Evolutionary conservation across 2,888 invertebrate species (phyloP), one percentile per base, ranked within the genome.

Genomic region (Conops quadrifasciatus): DNA sequence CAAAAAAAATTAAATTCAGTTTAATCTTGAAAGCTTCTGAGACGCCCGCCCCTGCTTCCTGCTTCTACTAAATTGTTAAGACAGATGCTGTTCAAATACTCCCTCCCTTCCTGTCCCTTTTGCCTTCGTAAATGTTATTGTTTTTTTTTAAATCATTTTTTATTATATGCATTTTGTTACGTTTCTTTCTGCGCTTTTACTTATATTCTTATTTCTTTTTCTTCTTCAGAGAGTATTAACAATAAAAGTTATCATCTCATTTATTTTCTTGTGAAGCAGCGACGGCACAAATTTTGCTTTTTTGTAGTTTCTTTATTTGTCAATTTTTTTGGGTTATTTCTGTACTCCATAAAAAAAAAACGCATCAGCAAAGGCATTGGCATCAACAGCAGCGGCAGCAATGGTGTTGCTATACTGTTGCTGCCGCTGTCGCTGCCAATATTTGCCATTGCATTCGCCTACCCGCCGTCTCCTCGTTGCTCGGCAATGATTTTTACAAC

Each of bases 271-370:
- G 24, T 26, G 47, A 45, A n/a, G 63, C 63, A 9, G 13, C n/a
- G 16, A 49, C 28, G 47, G 26, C 47, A 11, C 2, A 15, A 15
- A 56, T 56, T 60, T 68, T 47, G n/a, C 19, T 58, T 15, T 24
- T 47, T 58, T 58, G 7, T 58, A 36, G 13, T 62, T 49, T 62
- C 64, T 53, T 13, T 49, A 21, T 36, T 5, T 63, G n/a, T 26
- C 19, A n/a, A n/a, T 58, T 56, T 47, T 67, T 58, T 60, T 45
- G 15, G 21, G 51, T 62, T 67, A 62, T 71, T 67, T 71, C 63
- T 71, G 65, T 60, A 60, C 49, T 59, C 43, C n/a, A 63, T 59
- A 69, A 43, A 69, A 51, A 68, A 36, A 63, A 56, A 30, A 28
- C 47, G 21, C 28, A 16, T 15, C 65, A 65, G 30, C 19, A 51